Evolutionary conservation across 1,140 invertebrate species (phyloP).

Genomic region (Thaumatotibia leucotreta): DNA sequence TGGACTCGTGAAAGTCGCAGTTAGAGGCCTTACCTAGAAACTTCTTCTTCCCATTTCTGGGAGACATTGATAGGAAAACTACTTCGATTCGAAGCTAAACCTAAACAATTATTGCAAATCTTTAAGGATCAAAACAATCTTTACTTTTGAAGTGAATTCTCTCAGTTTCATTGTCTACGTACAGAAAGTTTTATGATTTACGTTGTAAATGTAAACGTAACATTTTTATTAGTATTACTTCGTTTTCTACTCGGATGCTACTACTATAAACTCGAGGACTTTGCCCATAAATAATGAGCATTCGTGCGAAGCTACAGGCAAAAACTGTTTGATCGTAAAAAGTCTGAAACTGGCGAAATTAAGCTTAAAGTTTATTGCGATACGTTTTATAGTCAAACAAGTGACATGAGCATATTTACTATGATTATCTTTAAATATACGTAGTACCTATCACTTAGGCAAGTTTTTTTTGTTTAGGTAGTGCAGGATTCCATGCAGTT

Average conservation of each 20-base stretch:
- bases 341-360: neutral
- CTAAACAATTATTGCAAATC: neutral
- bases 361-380: neutral
- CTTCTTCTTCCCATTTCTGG: too few species aligned
- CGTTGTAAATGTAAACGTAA: conserved; percentile 6
- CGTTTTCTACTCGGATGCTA: conserved; percentile 7
- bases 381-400: neutral
- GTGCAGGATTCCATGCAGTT: too few species aligned
- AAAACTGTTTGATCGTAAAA: conserved; percentile 13
- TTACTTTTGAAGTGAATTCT: conserved; percentile 7
- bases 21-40: too few species aligned
- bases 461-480: too few species aligned
- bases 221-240: conserved; percentile 12
- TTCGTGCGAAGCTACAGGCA: conserved; percentile 7
- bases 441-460: too few species aligned
- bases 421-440: too few species aligned
- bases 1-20: too few species aligned
- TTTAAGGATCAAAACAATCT: neutral
- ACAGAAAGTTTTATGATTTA: neutral
- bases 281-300: conserved; percentile 9
- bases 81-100: too few species aligned
- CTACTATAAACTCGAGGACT: conserved; percentile 12
- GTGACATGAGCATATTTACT: neutral
- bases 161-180: conserved; percentile 15
- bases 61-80: too few species aligned